Evolutionary conservation across 1,140 invertebrate genomes (phyloP).

Genomic region (Agrypnia vestita): DNA sequence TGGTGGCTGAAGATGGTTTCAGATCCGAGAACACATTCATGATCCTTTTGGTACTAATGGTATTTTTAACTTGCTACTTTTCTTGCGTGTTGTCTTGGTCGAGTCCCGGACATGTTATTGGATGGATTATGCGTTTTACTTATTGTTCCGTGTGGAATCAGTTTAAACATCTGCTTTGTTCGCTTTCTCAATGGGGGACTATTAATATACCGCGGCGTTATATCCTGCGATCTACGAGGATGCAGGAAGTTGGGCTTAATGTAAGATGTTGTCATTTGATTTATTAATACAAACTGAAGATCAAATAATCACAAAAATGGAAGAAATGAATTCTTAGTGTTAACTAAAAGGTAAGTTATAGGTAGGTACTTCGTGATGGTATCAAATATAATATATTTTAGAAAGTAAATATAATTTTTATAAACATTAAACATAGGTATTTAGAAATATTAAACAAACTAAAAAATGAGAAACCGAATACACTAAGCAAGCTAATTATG

Average conservation of each 20-base stretch:
- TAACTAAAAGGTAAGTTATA: no score
- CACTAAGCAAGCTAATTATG: no score
- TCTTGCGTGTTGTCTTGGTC: neutral
- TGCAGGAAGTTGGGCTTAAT: conserved; percentile 27
- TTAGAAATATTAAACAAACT: no score
- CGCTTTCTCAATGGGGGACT: conserved; percentile 8
- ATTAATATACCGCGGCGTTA: conserved; percentile 16
- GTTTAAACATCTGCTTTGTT: conserved; percentile 30
- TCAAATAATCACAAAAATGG: no score
- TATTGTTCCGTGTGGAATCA: conserved; percentile 17
- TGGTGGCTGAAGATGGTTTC: no score
- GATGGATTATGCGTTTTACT: conserved; percentile 18
- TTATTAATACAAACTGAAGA: no score
- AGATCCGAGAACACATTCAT: neutral
- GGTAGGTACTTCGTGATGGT: no score
- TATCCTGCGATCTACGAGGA: conserved; percentile 15
- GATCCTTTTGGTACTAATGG: neutral
- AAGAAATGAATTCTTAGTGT: no score
- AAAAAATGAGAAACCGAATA: no score
- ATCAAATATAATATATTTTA: no score
- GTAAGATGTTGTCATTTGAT: neutral
- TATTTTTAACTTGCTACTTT: conserved; percentile 9
- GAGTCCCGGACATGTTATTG: neutral
- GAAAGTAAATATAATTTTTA: no score
- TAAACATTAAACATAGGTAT: no score